Percentiles rank a stretch among this genome's conserved stretches.
phyloP scores from a whole-genome alignment of 2,113 vertebrate genomes.

The Catharus bicknelli region DNA sequence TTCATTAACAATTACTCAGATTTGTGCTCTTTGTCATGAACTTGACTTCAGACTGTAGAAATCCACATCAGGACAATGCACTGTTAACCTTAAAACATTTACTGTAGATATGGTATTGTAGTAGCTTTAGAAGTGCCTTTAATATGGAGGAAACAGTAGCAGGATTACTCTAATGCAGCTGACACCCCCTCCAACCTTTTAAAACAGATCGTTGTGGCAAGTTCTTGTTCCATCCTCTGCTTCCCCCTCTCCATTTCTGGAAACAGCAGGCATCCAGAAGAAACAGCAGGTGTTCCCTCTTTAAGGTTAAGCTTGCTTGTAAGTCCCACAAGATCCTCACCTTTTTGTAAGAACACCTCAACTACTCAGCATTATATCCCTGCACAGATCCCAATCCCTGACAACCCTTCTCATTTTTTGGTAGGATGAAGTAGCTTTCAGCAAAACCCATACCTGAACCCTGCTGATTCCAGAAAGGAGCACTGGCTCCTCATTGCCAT shows the following conservation, averaged over 20 bases:
- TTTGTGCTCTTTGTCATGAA: slow-evolving; percentile 22
- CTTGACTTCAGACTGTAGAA: slow-evolving; percentile 44
- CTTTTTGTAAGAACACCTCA: not conserved
- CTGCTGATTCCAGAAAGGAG: not conserved
- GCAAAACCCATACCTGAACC: not conserved
- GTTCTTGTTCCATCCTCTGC: not conserved
- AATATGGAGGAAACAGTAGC: slow-evolving; percentile 18
- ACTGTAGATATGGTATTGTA: slow-evolving; percentile 5
- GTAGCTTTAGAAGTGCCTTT: slow-evolving; percentile 79
- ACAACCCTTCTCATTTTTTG: not conserved
- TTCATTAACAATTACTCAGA: not conserved
- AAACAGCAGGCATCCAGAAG: not conserved
- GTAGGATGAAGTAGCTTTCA: not conserved
- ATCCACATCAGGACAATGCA: slow-evolving; percentile 50
- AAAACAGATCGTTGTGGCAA: not conserved
- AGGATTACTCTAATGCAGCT: not conserved
- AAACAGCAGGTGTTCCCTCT: not conserved
- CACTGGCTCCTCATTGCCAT: not conserved
- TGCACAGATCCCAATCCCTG: not conserved
- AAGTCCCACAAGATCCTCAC: not conserved
- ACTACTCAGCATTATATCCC: not conserved
- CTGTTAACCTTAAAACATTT: slow-evolving; percentile 65
- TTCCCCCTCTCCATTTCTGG: not conserved
- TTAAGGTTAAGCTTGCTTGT: not conserved
- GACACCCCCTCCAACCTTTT: not conserved